Evolutionary conservation across 2,113 vertebrate genomes (phyloP).

Genomic region (Chunga burmeisteri): DNA sequence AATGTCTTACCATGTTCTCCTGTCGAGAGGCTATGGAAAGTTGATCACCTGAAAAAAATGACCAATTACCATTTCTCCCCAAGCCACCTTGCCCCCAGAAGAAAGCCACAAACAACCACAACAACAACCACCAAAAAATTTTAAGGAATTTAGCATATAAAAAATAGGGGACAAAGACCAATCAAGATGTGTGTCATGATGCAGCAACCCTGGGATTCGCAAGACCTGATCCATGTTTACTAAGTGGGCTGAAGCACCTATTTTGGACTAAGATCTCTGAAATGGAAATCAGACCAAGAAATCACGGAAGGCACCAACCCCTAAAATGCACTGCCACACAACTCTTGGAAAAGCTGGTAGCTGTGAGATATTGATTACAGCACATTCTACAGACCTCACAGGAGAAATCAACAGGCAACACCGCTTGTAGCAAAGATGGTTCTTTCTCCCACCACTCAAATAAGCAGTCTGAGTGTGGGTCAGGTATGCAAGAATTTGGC

Average conservation of each 20-base stretch:
- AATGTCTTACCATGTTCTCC: background rate
- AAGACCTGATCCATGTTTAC: background rate
- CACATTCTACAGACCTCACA: background rate
- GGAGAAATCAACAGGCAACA: background rate
- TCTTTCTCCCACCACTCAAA: background rate
- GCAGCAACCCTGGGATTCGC: background rate
- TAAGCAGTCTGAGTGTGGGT: background rate
- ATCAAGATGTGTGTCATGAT: background rate
- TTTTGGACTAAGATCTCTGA: background rate
- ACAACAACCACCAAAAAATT: background rate
- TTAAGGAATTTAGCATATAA: background rate
- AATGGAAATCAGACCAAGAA: background rate
- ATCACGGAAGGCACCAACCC: background rate
- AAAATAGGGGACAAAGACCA: background rate
- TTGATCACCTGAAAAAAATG: background rate
- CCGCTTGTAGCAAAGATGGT: background rate
- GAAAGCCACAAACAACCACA: background rate
- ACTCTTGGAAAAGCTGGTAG: background rate
- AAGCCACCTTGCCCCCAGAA: background rate
- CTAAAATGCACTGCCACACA: background rate
- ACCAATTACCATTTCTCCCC: background rate
- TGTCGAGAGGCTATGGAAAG: background rate
- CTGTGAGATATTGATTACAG: background rate
- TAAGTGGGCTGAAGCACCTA: background rate
- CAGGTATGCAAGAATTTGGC: background rate